Evolutionary conservation across 2,797 vertebrate species (phyloP), one percentile per base, ranked within the genome.

Genomic region (Catharus ustulatus): DNA sequence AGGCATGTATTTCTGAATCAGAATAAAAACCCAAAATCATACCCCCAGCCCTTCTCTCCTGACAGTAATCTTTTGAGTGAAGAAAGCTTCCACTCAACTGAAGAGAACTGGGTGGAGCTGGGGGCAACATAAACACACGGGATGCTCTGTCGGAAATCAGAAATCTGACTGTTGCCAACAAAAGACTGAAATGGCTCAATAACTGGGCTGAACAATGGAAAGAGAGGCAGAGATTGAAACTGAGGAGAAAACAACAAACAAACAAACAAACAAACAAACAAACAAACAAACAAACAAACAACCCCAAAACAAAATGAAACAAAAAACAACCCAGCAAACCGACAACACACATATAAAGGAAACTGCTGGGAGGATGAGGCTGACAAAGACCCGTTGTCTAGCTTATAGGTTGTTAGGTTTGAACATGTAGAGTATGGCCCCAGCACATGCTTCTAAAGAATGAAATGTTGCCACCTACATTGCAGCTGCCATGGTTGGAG

Each of bases 401-500:
- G 97, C 97, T 98, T 97, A 98, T 97, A 94, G 95, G 80, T 89
- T 48, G 69, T 92, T 49, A 66, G 84, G 92, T 71, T 94, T 96
- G 94, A 92, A 96, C 92, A 93, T 58, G 76, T 94, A 96, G 97
- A 96, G 96, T 68, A 96, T 96, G 97, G 97, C 97, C 97, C 97
- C 97, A 90, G 95, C 96, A 95, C 84, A 86, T 61, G 96, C 97
- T 97, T 96, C 96, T 97, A 77, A 95, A 91, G 92, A 98, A 96
- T 96, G 94, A 97, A 96, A 97, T 97, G 95, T 96, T 95, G 94
- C 96, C 97, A 95, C 78, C 76, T 95, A 93, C 67, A 97, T 93
- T 94, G 97, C 97, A 98, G 98, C 98, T 98, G 98, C 98, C 98
- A 95, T 89, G 67, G 93, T 96, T 95, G 97, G 95, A 97, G 97